A percentile compares a stretch with the other conserved stretches of the same genome.
Evolutionary conservation across 2,113 vertebrate genomes (phyloP).

Genomic region (Oxyura jamaicensis): DNA sequence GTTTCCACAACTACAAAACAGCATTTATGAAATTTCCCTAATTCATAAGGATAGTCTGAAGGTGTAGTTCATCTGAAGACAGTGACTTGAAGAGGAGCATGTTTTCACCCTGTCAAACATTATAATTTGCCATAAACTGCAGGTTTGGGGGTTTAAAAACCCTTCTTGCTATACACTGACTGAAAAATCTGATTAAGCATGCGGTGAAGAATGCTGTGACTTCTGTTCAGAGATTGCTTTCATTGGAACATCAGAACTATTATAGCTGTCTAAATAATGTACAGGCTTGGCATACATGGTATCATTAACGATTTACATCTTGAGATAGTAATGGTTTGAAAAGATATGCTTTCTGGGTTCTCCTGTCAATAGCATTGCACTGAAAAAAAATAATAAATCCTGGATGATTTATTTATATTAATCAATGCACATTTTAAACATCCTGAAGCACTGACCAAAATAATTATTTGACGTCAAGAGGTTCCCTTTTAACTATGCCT

Average conservation of each 20-base stretch:
- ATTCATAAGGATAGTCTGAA: background rate
- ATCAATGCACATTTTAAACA: background rate
- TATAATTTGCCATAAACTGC: constrained; percentile 37
- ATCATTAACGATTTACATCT: constrained; percentile 35
- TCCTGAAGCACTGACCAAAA: background rate
- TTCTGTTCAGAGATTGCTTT: constrained; percentile 6
- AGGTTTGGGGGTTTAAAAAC: background rate
- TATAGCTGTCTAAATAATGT: constrained; percentile 27
- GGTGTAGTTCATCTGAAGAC: constrained; percentile 19
- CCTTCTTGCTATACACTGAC: background rate
- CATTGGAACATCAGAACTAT: background rate
- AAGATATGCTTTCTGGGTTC: background rate
- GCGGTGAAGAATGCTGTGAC: background rate
- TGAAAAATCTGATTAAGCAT: constrained; percentile 20
- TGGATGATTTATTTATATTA: background rate
- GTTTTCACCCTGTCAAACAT: constrained; percentile 16
- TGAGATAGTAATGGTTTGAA: background rate
- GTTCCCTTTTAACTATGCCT: background rate
- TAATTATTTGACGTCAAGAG: background rate
- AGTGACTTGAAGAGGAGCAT: constrained; percentile 25
- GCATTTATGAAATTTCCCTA: background rate
- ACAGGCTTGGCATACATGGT: background rate
- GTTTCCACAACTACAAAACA: background rate
- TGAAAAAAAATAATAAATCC: background rate
- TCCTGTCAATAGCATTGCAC: background rate